Conservation (phyloP, 2,113 vertebrate species). For the Vimba vimba region DNA sequence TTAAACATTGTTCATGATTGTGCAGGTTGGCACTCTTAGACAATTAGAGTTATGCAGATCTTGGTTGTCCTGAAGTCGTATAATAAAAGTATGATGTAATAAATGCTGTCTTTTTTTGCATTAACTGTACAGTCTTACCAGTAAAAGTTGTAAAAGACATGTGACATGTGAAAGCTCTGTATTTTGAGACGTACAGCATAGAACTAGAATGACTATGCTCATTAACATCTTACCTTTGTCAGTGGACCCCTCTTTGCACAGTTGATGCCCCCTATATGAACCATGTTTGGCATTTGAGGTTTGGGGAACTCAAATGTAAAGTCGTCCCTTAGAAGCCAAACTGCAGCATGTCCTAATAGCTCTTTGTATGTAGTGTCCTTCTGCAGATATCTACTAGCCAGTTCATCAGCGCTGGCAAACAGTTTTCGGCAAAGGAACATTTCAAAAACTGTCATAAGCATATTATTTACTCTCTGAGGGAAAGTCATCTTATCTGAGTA, state of each 20-base stretch:
- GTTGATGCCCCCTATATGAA: constrained; percentile 81
- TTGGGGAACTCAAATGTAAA: constrained; percentile 82
- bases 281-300: constrained; percentile 86
- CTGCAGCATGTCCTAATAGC: constrained; percentile 71
- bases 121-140: too few relatives aligned
- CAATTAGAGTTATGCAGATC: too few relatives aligned
- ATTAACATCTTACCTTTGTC: constrained; percentile 69
- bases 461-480: constrained; percentile 77
- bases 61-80: too few relatives aligned
- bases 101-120: too few relatives aligned
- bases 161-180: too few relatives aligned
- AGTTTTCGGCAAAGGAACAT: constrained; percentile 54
- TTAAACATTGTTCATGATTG: neutral
- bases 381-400: constrained; percentile 73
- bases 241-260: constrained; percentile 71
- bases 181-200: neutral
- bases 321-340: constrained; percentile 85
- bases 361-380: constrained; percentile 70
- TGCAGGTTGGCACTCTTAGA: neutral
- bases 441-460: constrained; percentile 60
- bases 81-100: too few relatives aligned
- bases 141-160: too few relatives aligned
- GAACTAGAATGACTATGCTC: neutral
- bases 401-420: constrained; percentile 61
- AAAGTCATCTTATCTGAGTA: constrained; percentile 80